Percentiles rank a stretch among this genome's conserved stretches.
phyloP scores from a whole-genome alignment of 2,797 vertebrate genomes.

The Valencia hispanica region DNA sequence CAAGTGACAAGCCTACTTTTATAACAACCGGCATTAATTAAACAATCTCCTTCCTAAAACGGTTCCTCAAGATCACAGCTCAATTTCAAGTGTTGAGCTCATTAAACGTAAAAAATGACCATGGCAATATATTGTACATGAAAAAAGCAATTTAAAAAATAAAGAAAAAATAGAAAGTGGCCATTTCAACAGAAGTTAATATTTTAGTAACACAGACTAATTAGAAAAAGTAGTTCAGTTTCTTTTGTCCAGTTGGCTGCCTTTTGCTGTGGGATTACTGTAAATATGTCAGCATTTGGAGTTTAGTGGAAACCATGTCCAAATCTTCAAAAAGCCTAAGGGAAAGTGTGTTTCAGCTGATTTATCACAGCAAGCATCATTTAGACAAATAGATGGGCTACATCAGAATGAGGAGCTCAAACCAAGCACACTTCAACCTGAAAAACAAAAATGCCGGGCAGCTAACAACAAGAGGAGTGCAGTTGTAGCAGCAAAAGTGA shows the following conservation, averaged over 20 bases:
- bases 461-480: conserved; percentile 20
- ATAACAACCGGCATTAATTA: neutral
- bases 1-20: neutral
- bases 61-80: neutral
- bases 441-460: neutral
- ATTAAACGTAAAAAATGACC: neutral
- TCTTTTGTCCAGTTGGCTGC: conserved; percentile 25
- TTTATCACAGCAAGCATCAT: conserved; percentile 23
- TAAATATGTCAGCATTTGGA: conserved; percentile 20
- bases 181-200: conserved; percentile 13
- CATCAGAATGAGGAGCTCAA: conserved; percentile 29
- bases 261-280: conserved; percentile 28
- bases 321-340: conserved; percentile 17
- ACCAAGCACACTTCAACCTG: neutral
- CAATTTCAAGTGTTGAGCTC: neutral
- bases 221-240: conserved; percentile 8
- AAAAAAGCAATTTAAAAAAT: neutral
- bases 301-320: conserved; percentile 26
- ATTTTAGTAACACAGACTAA: conserved; percentile 12
- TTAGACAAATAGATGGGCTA: conserved; percentile 29
- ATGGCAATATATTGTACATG: neutral
- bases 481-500: conserved; percentile 24
- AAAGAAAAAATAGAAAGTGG: neutral
- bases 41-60: neutral
- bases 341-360: conserved; percentile 26